Percentiles rank a stretch among this genome's conserved stretches.
Evolutionary conservation across 2,113 vertebrate species (phyloP).

Genomic region (Tautogolabrus adspersus): DNA sequence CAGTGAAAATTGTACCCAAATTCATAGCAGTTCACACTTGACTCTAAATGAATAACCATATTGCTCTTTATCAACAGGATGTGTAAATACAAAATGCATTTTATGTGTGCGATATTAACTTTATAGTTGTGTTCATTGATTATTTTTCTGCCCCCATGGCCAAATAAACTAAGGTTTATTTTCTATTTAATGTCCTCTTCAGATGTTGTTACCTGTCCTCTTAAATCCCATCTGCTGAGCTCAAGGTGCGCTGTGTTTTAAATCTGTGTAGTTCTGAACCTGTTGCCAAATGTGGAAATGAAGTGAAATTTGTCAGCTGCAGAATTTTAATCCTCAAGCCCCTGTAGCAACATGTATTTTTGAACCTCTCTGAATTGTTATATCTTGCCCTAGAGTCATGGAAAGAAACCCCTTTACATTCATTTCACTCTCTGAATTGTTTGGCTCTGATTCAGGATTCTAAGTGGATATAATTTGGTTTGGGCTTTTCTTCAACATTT

Average conservation of each 20-base stretch:
- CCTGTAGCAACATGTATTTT: constrained; percentile 19
- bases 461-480: constrained; percentile 41
- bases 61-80: too few relatives aligned
- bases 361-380: constrained; percentile 32
- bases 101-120: neutral
- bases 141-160: neutral
- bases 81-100: neutral
- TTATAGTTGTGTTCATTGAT: neutral
- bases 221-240: constrained; percentile 10
- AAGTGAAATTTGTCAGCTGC: constrained; percentile 4
- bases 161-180: too few relatives aligned
- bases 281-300: constrained; percentile 25
- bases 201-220: neutral
- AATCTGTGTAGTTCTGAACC: constrained; percentile 24
- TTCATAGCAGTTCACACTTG: too few relatives aligned
- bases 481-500: constrained; percentile 29
- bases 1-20: too few relatives aligned
- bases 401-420: constrained; percentile 35
- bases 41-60: neutral
- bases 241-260: neutral
- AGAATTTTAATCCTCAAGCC: constrained; percentile 1
- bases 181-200: constrained; percentile 2
- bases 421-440: constrained; percentile 38
- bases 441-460: constrained; percentile 33
- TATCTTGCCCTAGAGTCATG: constrained; percentile 2